A percentile compares a stretch with the other conserved stretches of the same genome.
These are phyloP conservation scores for Hypomesus transpacificus DNA, from an alignment of 2,113 vertebrate genomes.

Conservation along the genomic window DNA sequence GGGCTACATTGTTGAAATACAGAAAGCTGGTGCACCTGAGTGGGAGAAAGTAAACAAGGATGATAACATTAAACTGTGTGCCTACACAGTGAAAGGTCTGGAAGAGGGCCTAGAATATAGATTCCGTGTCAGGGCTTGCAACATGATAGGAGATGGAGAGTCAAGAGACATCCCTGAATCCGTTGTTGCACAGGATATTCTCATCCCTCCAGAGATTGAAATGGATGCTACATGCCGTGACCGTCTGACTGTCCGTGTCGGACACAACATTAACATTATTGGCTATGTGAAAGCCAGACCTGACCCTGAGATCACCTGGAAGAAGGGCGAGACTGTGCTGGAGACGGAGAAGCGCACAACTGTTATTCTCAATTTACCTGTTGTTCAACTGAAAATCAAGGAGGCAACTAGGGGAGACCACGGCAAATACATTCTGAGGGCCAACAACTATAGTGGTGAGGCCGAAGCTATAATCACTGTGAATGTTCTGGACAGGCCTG, in stretches of 20 bases:
- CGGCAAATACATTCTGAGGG: conserved; percentile 88
- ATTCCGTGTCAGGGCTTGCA: conserved; percentile 89
- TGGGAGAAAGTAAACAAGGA: conserved; percentile 91
- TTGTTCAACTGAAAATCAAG: conserved; percentile 85
- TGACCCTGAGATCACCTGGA: conserved; percentile 90
- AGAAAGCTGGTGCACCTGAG: conserved; percentile 78
- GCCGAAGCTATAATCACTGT: conserved; percentile 86
- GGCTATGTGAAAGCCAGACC: conserved; percentile 93
- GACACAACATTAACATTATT: conserved; percentile 88
- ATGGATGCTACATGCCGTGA: conserved; percentile 88
- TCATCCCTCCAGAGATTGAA: conserved; percentile 93
- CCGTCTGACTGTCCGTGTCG: conserved; percentile 88
- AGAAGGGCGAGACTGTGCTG: conserved; percentile 81
- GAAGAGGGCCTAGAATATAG: conserved; percentile 89
- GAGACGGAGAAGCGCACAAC: conserved; percentile 80
- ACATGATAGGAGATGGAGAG: conserved; percentile 95
- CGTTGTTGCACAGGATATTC: conserved; percentile 89
- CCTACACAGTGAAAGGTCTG: conserved; percentile 86
- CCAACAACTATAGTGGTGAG: conserved; percentile 91
- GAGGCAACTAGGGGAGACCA: conserved; percentile 89
- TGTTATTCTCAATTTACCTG: conserved; percentile 81
- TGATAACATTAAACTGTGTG: conserved; percentile 89
- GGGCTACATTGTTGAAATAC: conserved; percentile 91
- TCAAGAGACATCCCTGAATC: conserved; percentile 89
- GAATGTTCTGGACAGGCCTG: conserved; percentile 94